Evolutionary conservation across 35 echinoderm and acorn worm genomes (phyloP).

Genomic region (Amphiura filiformis): DNA sequence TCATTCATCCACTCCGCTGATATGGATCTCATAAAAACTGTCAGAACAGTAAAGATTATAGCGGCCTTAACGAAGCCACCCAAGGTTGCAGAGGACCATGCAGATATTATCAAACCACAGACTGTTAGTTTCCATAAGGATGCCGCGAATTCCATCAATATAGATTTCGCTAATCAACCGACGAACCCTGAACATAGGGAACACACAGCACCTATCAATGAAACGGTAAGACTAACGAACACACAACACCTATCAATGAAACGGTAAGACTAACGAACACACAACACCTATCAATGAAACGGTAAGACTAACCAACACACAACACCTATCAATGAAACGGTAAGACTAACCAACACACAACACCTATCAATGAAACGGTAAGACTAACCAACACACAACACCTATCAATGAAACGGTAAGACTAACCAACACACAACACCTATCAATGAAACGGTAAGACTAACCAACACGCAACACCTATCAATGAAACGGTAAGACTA

Average conservation of each 20-base stretch:
- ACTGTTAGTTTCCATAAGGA: background rate
- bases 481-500: too few species aligned
- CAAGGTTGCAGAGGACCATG: background rate
- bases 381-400: background rate
- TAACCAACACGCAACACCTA: too few species aligned
- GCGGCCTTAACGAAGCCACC: background rate
- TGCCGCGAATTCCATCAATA: background rate
- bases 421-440: too few species aligned
- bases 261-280: background rate
- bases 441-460: too few species aligned
- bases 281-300: background rate
- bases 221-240: background rate
- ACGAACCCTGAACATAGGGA: background rate
- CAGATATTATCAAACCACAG: background rate
- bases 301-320: background rate
- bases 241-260: too few species aligned
- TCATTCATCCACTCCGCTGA: background rate
- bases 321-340: background rate
- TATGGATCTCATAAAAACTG: background rate
- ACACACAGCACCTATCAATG: background rate
- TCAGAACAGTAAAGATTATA: background rate
- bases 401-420: background rate
- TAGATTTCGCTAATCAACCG: background rate
- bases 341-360: background rate
- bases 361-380: too few species aligned